Conservation (phyloP, 2,113 vertebrate genomes). For the Oreochromis tanganicae region DNA sequence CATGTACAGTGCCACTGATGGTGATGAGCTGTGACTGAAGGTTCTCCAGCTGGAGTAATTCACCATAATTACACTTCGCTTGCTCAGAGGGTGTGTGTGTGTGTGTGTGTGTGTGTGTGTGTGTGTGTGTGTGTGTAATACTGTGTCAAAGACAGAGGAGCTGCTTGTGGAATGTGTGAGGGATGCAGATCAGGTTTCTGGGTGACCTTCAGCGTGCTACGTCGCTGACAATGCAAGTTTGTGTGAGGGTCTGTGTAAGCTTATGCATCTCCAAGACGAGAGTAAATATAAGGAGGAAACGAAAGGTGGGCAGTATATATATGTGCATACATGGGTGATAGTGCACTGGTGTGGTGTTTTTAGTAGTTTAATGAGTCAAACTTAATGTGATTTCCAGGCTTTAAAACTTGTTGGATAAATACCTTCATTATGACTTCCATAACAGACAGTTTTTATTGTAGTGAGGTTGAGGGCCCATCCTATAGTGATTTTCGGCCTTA, state of each 20-base stretch:
- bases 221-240: conserved; percentile 54
- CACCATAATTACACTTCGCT: neutral
- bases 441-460: neutral
- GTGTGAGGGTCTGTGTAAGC: neutral
- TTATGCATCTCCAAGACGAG: neutral
- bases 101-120: neutral
- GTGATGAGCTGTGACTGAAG: neutral
- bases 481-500: neutral
- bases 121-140: neutral
- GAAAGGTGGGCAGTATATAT: neutral
- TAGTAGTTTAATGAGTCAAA: neutral
- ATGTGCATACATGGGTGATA: neutral
- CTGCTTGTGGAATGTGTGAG: conserved; percentile 65
- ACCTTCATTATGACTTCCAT: neutral
- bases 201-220: conserved; percentile 64
- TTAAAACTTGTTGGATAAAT: neutral
- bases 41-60: conserved; percentile 17
- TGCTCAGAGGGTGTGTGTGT: neutral
- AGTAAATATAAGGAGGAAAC: neutral
- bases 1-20: neutral
- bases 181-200: conserved; percentile 62
- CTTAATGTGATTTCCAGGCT: neutral
- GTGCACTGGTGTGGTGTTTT: neutral
- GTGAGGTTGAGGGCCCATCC: neutral
- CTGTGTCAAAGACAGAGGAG: conserved; percentile 9